A percentile compares a stretch with the other conserved stretches of the same genome.
phyloP scores from a whole-genome alignment of 2,888 invertebrate genomes.

The Catocala fraxini region DNA sequence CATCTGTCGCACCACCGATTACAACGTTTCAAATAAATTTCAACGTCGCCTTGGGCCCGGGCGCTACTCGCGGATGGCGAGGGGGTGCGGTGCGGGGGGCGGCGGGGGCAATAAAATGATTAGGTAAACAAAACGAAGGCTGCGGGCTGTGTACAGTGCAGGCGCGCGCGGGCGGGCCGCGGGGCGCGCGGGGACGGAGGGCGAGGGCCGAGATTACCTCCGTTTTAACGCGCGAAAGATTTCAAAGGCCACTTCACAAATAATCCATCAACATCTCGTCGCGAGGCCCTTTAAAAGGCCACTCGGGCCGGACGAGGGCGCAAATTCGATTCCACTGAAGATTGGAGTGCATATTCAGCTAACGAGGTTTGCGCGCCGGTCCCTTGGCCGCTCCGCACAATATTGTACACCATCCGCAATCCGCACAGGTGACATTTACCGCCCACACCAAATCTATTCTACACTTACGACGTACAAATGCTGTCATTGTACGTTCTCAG shows the following conservation, averaged over 20 bases:
- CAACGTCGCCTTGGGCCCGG: conserved; percentile 45
- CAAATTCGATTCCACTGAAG: conserved; percentile 80
- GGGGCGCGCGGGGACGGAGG: conserved; percentile 43
- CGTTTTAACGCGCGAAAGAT: conserved; percentile 87
- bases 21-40: conserved; percentile 69
- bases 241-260: conserved; percentile 87
- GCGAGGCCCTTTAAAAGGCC: conserved; percentile 68
- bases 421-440: neutral
- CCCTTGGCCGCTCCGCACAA: conserved; percentile 24
- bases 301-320: conserved; percentile 60
- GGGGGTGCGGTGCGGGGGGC: conserved; percentile 41
- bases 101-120: conserved; percentile 77
- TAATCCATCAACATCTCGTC: conserved; percentile 84
- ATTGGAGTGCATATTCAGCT: conserved; percentile 85
- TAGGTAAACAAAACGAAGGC: conserved; percentile 82
- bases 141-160: conserved; percentile 67
- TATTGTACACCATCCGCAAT: conserved; percentile 40
- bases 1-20: conserved; percentile 70
- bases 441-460: no score
- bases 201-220: conserved; percentile 79
- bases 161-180: conserved; percentile 36
- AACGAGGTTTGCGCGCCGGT: conserved; percentile 69
- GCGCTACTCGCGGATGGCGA: conserved; percentile 33
- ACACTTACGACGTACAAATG: no score
- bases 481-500: no score